Percentiles rank a stretch among this genome's conserved stretches.
phyloP scores from a whole-genome alignment of 2,113 vertebrate genomes.

The Rhadina sibilatrix region DNA sequence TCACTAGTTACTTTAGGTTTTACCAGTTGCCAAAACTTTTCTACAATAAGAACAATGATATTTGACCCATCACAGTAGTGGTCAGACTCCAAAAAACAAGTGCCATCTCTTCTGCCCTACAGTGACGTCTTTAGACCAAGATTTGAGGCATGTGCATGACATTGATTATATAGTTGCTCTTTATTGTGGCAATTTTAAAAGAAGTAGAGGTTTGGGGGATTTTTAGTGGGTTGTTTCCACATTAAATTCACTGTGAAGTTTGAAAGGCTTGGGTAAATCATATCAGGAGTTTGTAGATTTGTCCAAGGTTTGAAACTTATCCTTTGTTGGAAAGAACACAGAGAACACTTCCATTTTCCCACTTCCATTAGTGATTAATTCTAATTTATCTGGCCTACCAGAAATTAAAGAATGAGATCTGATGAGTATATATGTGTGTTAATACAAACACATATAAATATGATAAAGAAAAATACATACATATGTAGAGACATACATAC shows the following conservation, averaged over 20 bases:
- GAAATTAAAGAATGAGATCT: not conserved
- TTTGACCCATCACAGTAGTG: not conserved
- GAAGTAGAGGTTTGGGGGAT: not conserved
- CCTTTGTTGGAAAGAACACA: not conserved
- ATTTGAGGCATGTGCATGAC: not conserved
- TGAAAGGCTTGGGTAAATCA: not conserved
- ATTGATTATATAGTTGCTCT: not conserved
- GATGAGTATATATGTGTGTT: not conserved
- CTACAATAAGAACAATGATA: not conserved
- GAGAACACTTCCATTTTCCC: not conserved
- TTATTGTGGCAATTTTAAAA: not conserved
- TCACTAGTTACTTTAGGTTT: not conserved
- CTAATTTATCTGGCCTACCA: not conserved
- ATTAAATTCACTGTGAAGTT: not conserved
- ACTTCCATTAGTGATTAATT: not conserved
- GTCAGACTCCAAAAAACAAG: not conserved
- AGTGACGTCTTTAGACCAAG: not conserved
- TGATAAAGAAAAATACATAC: not conserved
- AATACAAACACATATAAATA: not conserved
- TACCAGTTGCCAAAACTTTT: not conserved
- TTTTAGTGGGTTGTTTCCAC: not conserved
- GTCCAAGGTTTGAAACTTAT: not conserved
- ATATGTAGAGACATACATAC: not conserved
- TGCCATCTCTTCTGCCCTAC: not conserved
- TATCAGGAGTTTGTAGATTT: not conserved